These are phyloP conservation scores for Valencia hispanica DNA, from an alignment of 2,797 vertebrate genomes.

Conservation along the genomic window DNA sequence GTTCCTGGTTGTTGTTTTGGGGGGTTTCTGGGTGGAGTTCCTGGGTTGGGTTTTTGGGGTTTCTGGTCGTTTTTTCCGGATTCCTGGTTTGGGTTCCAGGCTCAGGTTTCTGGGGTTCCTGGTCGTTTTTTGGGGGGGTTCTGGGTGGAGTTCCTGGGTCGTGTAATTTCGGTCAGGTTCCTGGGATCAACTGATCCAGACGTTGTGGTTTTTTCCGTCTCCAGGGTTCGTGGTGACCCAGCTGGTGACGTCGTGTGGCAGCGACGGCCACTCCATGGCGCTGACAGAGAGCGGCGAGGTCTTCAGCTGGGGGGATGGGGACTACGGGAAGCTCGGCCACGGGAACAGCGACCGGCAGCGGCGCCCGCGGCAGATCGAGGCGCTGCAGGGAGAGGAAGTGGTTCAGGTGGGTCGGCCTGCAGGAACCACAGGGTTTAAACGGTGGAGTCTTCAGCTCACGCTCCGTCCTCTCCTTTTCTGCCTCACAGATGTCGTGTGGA, in stretches of 20 bases:
- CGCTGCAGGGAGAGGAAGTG: slow-evolving; percentile 86
- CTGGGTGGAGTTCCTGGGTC: no score
- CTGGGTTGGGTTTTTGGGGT: no score
- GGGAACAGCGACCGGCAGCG: slow-evolving; percentile 87
- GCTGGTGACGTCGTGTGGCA: slow-evolving; percentile 85
- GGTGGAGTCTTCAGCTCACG: not conserved
- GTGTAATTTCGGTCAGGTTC: no score
- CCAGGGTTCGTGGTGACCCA: slow-evolving; percentile 85
- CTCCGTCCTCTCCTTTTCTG: not conserved
- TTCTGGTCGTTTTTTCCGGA: no score
- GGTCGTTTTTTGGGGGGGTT: no score
- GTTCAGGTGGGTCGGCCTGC: slow-evolving; percentile 75
- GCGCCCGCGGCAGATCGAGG: slow-evolving; percentile 84
- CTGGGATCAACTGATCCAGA: no score
- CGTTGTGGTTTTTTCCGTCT: not conserved
- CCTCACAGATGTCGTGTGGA: slow-evolving; percentile 80
- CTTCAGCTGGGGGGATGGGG: slow-evolving; percentile 87
- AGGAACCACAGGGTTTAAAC: not conserved
- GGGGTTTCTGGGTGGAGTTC: no score
- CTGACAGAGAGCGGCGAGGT: slow-evolving; percentile 87
- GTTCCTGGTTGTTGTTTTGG: no score
- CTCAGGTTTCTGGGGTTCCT: no score
- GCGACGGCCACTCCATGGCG: slow-evolving; percentile 86
- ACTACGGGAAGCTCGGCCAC: slow-evolving; percentile 86
- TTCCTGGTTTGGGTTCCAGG: no score